phyloP scores from a whole-genome alignment of 1,140 invertebrate genomes.

The Eriocheir sinensis region DNA sequence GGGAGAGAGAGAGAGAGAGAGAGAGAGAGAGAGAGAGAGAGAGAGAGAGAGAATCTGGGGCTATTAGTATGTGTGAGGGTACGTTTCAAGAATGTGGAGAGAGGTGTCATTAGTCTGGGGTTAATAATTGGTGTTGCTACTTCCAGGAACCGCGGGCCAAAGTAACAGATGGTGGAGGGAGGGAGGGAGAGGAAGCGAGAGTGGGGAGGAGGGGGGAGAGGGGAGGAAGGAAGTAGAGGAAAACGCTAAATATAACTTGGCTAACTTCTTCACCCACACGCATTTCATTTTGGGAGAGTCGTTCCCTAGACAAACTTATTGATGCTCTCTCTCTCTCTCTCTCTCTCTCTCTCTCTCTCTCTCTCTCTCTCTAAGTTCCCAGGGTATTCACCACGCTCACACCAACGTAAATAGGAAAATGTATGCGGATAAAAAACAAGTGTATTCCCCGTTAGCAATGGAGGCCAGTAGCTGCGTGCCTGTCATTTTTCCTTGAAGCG shows the following conservation, averaged over 20 bases:
- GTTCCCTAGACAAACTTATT: not conserved
- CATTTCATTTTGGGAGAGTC: not conserved
- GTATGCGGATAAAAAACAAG: not conserved
- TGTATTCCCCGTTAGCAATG: not conserved
- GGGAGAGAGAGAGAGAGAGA: not conserved
- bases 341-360: not conserved
- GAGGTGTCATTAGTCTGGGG: conserved; percentile 44
- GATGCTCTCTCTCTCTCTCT: not conserved
- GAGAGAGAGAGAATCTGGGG: not conserved
- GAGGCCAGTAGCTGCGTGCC: not conserved
- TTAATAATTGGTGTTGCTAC: conserved; percentile 1
- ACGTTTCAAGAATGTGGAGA: not conserved
- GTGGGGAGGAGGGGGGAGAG: not conserved
- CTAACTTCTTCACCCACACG: not conserved
- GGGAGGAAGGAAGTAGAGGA: not conserved
- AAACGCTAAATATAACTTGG: not conserved
- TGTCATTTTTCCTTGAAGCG: not conserved
- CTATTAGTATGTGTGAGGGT: not conserved
- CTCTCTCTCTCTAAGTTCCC: not conserved
- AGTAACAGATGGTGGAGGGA: conserved; percentile 5
- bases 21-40: conserved; percentile 38
- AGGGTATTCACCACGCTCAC: not conserved
- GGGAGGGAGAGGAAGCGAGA: not conserved
- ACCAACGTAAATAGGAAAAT: not conserved
- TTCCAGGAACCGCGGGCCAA: conserved; percentile 48